These are phyloP conservation scores for Eretmochelys imbricata DNA, from an alignment of 2,113 vertebrate species.

Conservation along the genomic window DNA sequence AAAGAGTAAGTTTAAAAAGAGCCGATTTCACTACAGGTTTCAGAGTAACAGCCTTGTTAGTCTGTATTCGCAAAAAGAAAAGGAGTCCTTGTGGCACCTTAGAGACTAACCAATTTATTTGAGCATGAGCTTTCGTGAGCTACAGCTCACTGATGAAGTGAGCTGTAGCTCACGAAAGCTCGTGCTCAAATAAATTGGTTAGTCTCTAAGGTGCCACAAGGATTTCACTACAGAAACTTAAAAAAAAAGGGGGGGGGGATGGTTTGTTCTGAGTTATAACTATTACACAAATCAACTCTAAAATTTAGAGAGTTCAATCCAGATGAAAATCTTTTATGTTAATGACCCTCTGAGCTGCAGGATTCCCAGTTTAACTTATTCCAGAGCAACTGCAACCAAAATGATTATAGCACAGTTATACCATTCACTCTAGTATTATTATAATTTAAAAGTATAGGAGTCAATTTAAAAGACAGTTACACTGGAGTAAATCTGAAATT, in stretches of 20 bases:
- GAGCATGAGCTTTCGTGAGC: no score
- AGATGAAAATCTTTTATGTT: background rate
- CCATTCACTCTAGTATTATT: background rate
- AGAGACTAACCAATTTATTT: no score
- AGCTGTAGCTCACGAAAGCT: no score
- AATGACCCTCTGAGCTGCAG: background rate
- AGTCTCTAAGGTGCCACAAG: no score
- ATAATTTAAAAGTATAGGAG: background rate
- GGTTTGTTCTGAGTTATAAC: background rate
- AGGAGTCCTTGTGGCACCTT: no score
- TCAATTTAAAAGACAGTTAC: background rate
- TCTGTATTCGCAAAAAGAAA: no score
- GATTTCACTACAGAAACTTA: background rate
- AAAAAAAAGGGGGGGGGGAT: rapidly evolving
- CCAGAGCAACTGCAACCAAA: background rate
- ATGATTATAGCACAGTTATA: background rate
- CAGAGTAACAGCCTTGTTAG: no score
- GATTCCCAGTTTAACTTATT: background rate
- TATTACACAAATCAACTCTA: background rate
- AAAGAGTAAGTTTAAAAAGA: background rate
- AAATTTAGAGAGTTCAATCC: background rate
- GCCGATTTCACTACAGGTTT: background rate
- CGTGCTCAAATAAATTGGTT: no score
- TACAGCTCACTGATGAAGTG: no score
- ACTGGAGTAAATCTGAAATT: background rate